Evolutionary conservation across 1,140 invertebrate species (phyloP), one percentile per base, ranked within the genome.

Genomic region (Tribolium madens): DNA sequence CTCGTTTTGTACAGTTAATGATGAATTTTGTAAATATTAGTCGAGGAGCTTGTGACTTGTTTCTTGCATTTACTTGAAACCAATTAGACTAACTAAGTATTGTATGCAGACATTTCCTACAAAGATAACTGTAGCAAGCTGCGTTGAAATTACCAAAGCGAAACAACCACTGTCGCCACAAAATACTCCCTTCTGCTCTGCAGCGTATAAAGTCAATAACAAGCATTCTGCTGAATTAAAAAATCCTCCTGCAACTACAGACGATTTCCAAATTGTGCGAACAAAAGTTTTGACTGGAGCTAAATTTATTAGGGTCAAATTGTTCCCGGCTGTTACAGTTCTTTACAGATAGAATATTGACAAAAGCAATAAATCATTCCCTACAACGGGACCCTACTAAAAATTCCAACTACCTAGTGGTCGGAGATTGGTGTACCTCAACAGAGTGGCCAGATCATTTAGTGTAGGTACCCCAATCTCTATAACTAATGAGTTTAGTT

Each of bases 301-400:
- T 31, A 64, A 33, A 64, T 64, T 64, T 64, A 64, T 64, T 64
- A 33, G 57, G 26, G 12, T 33, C n/a, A 64, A 64, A 64, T 57
- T 64, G 57, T 64, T 14, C 3, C 7, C 53, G 31, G 26, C 13
- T 64, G 57, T 33, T 64, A 14, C 57, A 31, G 57, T 64, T 33
- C 26, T 64, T 64, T 64, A 64, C 57, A 64, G 21, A 33, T 64
- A 31, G 57, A 64, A 64, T 64, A 64, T 64, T 64, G 57, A 64
- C 57, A 33, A 33, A 64, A 9, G n/a, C 57, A 33, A 64, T 64
- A 64, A 64, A 64, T 64, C 57, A 64, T 64, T 64, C 26, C 10
- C n/a, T 21, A 64, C 57, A 64, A 13, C 7, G 26, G 26, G 17
- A 64, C 57, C 57, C 57, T 64, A 64, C 26, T 64, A 64, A 64